phyloP scores from a whole-genome alignment of 2,113 vertebrate species.

The Eretmodus cyanostictus region DNA sequence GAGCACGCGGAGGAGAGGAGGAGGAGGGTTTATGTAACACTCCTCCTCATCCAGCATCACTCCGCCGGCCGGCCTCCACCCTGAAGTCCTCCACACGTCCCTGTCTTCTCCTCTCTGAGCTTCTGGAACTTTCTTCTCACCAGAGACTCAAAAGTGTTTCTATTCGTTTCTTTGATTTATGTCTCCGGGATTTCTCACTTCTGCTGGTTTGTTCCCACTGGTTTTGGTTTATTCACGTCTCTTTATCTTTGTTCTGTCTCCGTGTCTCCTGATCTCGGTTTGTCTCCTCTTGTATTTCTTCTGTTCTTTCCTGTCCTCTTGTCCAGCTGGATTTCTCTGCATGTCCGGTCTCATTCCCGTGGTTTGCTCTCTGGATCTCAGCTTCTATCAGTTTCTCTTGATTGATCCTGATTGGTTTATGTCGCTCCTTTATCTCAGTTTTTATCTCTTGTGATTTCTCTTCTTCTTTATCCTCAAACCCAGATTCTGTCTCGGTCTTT shows the following conservation, averaged over 20 bases:
- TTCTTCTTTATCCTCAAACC: background rate
- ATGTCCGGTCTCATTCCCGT: background rate
- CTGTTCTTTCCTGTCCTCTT: background rate
- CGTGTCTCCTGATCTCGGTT: background rate
- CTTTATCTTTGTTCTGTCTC: background rate
- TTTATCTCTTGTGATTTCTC: background rate
- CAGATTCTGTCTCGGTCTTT: background rate
- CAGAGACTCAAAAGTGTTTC: background rate
- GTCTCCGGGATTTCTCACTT: background rate
- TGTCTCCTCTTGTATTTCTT: background rate
- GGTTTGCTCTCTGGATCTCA: background rate
- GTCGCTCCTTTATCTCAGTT: background rate
- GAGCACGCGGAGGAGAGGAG: background rate
- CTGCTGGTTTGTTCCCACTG: background rate
- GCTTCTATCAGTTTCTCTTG: background rate
- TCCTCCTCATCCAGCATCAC: background rate
- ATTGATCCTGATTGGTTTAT: background rate
- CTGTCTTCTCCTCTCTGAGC: background rate
- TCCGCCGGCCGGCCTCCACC: background rate
- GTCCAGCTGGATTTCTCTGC: background rate
- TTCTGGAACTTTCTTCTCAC: background rate
- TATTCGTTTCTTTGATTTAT: rapidly evolving
- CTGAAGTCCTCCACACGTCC: background rate
- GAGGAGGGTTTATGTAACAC: slow-evolving; percentile 47
- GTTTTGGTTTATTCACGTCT: background rate